These are phyloP conservation scores for Amblyornis subalaris DNA, from an alignment of 2,113 vertebrate genomes.

Conservation along the genomic window DNA sequence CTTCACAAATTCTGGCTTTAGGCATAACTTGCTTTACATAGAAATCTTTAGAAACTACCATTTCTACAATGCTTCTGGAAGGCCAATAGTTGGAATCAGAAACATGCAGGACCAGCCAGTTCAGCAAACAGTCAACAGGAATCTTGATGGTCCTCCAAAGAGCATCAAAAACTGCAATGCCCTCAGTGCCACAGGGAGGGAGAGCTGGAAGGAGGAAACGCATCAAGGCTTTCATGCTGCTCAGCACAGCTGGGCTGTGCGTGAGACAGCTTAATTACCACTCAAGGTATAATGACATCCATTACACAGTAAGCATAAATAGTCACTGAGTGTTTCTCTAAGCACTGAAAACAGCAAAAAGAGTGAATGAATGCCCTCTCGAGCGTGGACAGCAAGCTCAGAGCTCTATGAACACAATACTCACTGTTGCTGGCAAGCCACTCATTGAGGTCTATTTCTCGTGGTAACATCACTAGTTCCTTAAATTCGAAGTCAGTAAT, in stretches of 20 bases:
- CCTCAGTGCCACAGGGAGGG: neutral
- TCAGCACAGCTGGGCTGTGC: neutral
- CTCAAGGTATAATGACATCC: neutral
- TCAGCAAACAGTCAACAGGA: neutral
- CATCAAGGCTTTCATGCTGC: neutral
- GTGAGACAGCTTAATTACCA: neutral
- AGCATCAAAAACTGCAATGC: neutral
- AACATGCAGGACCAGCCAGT: neutral
- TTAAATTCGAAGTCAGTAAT: conserved; percentile 93
- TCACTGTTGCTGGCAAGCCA: conserved; percentile 98
- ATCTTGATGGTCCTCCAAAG: neutral
- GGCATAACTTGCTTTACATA: neutral
- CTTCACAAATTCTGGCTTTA: neutral
- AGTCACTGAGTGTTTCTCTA: neutral
- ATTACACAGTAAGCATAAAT: neutral
- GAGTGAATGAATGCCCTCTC: neutral
- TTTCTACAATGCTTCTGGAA: neutral
- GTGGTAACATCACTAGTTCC: conserved; percentile 92
- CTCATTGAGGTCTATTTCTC: conserved; percentile 97
- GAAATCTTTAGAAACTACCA: neutral
- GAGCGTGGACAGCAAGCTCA: neutral
- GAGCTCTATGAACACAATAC: conserved; percentile 18
- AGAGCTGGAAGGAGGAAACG: neutral
- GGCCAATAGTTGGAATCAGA: neutral
- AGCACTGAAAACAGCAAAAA: neutral